Evolutionary conservation across 2,113 vertebrate species (phyloP).

Genomic region (Phyllopteryx taeniolatus): DNA sequence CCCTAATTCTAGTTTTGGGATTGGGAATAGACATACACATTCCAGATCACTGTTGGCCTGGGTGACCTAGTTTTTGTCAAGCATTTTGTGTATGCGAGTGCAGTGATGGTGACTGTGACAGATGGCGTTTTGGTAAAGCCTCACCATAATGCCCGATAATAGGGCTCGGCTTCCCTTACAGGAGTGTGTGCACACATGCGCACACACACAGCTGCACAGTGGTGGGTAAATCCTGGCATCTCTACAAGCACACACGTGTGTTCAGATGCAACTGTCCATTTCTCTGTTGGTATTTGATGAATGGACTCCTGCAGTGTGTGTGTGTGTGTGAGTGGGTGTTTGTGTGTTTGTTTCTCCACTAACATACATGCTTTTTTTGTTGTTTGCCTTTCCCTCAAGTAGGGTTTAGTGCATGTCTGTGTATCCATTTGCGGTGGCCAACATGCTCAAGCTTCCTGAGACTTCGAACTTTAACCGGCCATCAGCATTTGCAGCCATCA

Average conservation of each 20-base stretch:
- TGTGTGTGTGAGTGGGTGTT: not conserved
- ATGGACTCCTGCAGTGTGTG: not conserved
- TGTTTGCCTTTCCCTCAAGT: constrained; percentile 12
- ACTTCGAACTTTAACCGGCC: constrained; percentile 46
- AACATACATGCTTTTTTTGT: constrained; percentile 16
- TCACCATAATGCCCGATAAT: constrained; percentile 55
- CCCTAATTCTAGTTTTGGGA: constrained; percentile 17
- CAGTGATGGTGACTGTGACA: constrained; percentile 41
- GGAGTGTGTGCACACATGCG: constrained; percentile 11
- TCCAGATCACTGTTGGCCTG: constrained; percentile 27
- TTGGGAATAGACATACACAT: constrained; percentile 27
- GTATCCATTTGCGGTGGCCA: not conserved
- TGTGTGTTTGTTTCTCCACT: not conserved
- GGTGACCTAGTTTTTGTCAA: constrained; percentile 59
- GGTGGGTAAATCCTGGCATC: constrained; percentile 22
- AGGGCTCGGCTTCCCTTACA: constrained; percentile 47
- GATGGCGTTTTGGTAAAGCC: constrained; percentile 59
- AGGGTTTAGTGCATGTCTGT: not conserved
- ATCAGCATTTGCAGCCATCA: constrained; percentile 15
- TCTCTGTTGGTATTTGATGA: constrained; percentile 35
- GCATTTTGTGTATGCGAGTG: constrained; percentile 16
- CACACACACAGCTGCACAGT: constrained; percentile 26
- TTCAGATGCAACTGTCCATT: constrained; percentile 23
- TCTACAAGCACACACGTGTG: constrained; percentile 12
- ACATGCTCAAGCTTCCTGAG: constrained; percentile 29